These are phyloP conservation scores for Acipenser transmontanus DNA, from an alignment of 2,797 vertebrate species.

Conservation along the genomic window DNA sequence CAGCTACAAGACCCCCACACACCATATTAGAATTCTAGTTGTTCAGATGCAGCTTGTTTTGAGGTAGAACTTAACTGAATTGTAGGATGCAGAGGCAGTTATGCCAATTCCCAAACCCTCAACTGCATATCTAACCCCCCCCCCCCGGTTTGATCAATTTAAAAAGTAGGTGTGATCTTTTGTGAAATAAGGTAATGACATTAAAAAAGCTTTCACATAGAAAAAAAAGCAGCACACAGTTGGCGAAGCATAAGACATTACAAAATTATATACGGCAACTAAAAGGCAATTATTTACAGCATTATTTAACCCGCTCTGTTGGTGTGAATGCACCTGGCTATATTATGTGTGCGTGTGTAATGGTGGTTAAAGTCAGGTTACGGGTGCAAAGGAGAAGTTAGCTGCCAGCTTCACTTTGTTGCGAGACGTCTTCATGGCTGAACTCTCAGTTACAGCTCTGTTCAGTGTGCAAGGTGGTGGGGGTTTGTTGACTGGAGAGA, in stretches of 20 bases:
- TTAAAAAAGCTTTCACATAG: not conserved
- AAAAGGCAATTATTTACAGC: slow-evolving; percentile 39
- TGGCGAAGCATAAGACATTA: slow-evolving; percentile 3
- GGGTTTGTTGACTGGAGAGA: slow-evolving; percentile 4
- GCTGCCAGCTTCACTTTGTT: slow-evolving; percentile 86
- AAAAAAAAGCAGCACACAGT: slow-evolving; percentile 6
- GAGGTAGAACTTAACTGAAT: too few relatives aligned
- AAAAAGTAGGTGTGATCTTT: too few relatives aligned
- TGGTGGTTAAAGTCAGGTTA: slow-evolving; percentile 43
- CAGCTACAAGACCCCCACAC: too few relatives aligned
- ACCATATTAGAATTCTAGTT: too few relatives aligned
- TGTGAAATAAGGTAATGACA: too few relatives aligned
- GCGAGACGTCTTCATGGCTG: slow-evolving; percentile 74
- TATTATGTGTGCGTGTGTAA: slow-evolving; percentile 1
- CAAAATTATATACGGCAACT: not conserved
- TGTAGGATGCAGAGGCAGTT: too few relatives aligned
- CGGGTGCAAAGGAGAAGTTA: slow-evolving; percentile 83
- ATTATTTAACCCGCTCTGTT: slow-evolving; percentile 1
- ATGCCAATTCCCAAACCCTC: too few relatives aligned
- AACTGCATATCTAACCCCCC: too few relatives aligned
- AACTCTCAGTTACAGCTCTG: slow-evolving; percentile 58
- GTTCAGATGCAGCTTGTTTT: too few relatives aligned
- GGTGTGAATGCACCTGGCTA: slow-evolving; percentile 1
- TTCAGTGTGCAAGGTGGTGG: slow-evolving; percentile 13
- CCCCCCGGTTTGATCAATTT: too few relatives aligned